Evolutionary conservation across 2,888 invertebrate species (phyloP).

Genomic region (Lepetodrilus schrolli): DNA sequence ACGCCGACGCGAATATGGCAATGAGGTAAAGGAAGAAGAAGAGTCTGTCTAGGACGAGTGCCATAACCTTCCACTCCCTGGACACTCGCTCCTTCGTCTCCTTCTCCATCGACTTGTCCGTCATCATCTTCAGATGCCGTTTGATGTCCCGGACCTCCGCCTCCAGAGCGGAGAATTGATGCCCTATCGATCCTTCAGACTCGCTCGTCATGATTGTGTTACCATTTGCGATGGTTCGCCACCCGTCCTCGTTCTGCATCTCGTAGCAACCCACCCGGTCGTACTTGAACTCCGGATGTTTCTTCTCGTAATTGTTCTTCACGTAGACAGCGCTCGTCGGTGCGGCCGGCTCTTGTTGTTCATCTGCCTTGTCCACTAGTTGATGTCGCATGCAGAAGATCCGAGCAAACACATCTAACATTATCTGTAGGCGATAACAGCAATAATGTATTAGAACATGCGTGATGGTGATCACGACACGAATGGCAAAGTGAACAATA

Average conservation of each 20-base stretch:
- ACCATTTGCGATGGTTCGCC: slow-evolving; percentile 43
- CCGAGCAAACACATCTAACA: slow-evolving; percentile 68
- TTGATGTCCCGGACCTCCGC: slow-evolving; percentile 70
- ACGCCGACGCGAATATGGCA: slow-evolving; percentile 68
- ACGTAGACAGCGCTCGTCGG: background rate
- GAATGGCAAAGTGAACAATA: too few species aligned
- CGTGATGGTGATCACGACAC: too few species aligned
- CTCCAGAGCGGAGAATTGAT: slow-evolving; percentile 54
- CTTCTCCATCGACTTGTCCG: slow-evolving; percentile 59
- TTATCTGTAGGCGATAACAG: slow-evolving; percentile 60
- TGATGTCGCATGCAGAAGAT: slow-evolving; percentile 69
- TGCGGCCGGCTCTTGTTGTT: slow-evolving; percentile 19
- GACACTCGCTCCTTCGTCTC: slow-evolving; percentile 65
- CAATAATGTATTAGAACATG: too few species aligned
- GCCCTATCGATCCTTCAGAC: slow-evolving; percentile 32
- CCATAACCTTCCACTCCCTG: slow-evolving; percentile 72
- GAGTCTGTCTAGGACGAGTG: slow-evolving; percentile 71
- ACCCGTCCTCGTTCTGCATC: slow-evolving; percentile 52
- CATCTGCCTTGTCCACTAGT: slow-evolving; percentile 40
- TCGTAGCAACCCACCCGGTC: slow-evolving; percentile 61
- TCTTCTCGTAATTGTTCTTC: slow-evolving; percentile 39
- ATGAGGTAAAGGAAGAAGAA: slow-evolving; percentile 73
- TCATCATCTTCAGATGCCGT: slow-evolving; percentile 57
- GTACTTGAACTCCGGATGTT: slow-evolving; percentile 51
- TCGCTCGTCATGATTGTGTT: slow-evolving; percentile 11